Conservation (phyloP, 2,113 vertebrate species). For the Alexandromys fortis region DNA sequence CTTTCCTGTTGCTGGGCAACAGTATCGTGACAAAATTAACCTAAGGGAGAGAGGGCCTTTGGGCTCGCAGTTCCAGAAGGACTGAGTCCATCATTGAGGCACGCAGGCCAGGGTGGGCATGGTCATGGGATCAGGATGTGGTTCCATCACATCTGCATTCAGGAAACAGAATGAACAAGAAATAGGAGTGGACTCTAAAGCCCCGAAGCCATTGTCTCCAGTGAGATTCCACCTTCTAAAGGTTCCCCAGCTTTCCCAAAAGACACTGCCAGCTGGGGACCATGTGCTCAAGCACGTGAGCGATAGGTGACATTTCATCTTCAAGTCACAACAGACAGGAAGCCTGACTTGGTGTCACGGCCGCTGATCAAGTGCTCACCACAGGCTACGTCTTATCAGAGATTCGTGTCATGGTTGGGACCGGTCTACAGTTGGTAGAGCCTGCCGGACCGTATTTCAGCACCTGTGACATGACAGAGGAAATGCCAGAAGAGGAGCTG, state of each 20-base stretch:
- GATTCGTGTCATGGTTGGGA: not conserved
- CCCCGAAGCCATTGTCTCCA: too few species aligned
- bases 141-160: not conserved
- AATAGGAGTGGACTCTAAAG: not conserved
- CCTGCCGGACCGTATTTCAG: not conserved
- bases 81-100: not conserved
- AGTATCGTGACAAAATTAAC: not conserved
- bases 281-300: not conserved
- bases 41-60: not conserved
- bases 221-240: not conserved
- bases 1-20: not conserved
- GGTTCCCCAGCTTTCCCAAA: not conserved
- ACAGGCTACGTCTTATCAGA: not conserved
- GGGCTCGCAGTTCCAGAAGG: not conserved
- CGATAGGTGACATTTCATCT: not conserved
- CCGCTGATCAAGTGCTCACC: not conserved
- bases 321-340: not conserved
- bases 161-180: not conserved
- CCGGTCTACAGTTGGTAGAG: not conserved
- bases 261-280: not conserved
- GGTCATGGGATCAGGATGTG: not conserved
- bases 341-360: not conserved
- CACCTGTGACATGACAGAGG: not conserved
- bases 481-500: not conserved
- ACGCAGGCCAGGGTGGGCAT: not conserved